Conservation (phyloP, 2,113 vertebrate species). For the Phasianus colchicus region DNA sequence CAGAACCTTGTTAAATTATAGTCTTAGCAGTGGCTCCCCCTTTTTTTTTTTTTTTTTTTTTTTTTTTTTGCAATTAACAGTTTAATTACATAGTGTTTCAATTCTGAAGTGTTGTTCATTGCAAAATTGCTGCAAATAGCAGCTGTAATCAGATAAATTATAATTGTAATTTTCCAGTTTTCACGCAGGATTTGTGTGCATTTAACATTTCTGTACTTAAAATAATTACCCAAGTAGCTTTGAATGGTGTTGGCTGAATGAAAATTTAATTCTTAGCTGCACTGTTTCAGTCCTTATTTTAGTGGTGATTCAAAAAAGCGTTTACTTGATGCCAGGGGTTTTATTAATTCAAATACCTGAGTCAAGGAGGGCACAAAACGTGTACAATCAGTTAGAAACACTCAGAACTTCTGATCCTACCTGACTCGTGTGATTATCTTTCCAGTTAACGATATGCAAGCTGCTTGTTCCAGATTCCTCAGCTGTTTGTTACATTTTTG, state of each 20-base stretch:
- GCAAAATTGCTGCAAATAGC: slow-evolving; percentile 73
- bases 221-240: slow-evolving; percentile 21
- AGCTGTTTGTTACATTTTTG: not conserved
- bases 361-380: slow-evolving; percentile 5
- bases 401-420: not conserved
- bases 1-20: slow-evolving; percentile 70
- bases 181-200: slow-evolving; percentile 49
- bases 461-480: slow-evolving; percentile 4
- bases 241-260: slow-evolving; percentile 25
- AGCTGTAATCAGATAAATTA: slow-evolving; percentile 71
- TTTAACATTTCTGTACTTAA: not conserved
- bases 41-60: not conserved
- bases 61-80: slow-evolving; percentile 73
- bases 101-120: slow-evolving; percentile 55
- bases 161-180: slow-evolving; percentile 62
- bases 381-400: slow-evolving; percentile 5
- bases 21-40: slow-evolving; percentile 37
- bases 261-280: not conserved
- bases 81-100: slow-evolving; percentile 77
- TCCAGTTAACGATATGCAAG: not conserved
- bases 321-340: slow-evolving; percentile 15
- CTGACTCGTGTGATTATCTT: not conserved
- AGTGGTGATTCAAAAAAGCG: slow-evolving; percentile 16
- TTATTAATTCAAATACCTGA: not conserved
- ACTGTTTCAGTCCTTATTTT: slow-evolving; percentile 37